Evolutionary conservation across 2,113 vertebrate genomes (phyloP), one percentile per base, ranked within the genome.

Genomic region (Ammodytes marinus): DNA sequence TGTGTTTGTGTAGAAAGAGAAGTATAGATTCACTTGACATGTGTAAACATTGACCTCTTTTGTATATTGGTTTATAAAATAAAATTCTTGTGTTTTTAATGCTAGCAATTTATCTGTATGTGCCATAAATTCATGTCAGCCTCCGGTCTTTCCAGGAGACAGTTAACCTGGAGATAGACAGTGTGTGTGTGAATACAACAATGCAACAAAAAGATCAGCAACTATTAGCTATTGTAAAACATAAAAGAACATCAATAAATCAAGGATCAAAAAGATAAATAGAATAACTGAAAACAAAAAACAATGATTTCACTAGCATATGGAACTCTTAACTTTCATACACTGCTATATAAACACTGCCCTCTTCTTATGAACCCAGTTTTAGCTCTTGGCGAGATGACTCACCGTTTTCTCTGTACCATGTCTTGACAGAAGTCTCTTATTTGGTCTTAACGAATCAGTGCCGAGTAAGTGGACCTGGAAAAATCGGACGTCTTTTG

Each of bases 371-470:
- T 39, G 8, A 74, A 10, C 66, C 39, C 14, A 45, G 54, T 46
- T 67, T 74, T 60, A 27, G 45, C 13, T 76, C 40, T 54, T 17
- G 9, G 60, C 39, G 27, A 61, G 66, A 66, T 77, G 85, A 81
- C 42, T 71, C 78, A 54, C 17, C 14, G 37, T 14, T 64, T 55
- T 65, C 63, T 49, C 70, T 17, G 73, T 69, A 59, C 69, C 37
- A 6, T 64, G 55, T 84, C 72, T 43, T 27, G 27, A 42, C 71
- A 85, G 47, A 72, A 84, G 76, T 61, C 78, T 59, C 72, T 77
- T 70, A 55, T 79, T 86, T 71, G 46, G 59, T 69, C 74, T 65
- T 76, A 78, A 74, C 58, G 47, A 87, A 82, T 89, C 72, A 83
- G 37, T 50, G 81, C 57, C 55, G 74, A 82, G 71, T 57, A 73